Evolutionary conservation across 1,140 invertebrate genomes (phyloP).

Genomic region (Cotesia chilonis): DNA sequence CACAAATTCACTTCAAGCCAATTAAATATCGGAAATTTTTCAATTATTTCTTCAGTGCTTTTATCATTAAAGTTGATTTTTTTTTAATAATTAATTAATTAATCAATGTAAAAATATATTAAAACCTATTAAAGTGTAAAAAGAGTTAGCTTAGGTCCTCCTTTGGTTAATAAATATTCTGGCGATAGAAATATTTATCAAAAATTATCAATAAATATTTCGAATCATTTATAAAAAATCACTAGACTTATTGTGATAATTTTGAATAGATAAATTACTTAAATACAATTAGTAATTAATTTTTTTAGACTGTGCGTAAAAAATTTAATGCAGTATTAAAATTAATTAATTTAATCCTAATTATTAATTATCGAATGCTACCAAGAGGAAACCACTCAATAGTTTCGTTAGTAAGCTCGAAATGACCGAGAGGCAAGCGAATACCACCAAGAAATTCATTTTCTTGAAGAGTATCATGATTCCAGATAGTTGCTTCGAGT

Average conservation of each 20-base stretch:
- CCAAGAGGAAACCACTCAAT: constrained; percentile 81
- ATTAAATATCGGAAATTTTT: background rate
- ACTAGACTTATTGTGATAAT: background rate
- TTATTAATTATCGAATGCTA: constrained; percentile 62
- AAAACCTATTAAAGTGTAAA: background rate
- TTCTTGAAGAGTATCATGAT: constrained; percentile 93
- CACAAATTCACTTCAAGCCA: constrained; percentile 15
- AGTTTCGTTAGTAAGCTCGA: constrained; percentile 80
- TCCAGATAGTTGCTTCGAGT: constrained; percentile 93
- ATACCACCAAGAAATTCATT: constrained; percentile 94
- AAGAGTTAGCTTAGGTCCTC: constrained; percentile 5
- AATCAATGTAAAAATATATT: background rate
- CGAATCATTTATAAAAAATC: background rate
- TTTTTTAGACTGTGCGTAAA: background rate
- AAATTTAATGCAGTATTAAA: background rate
- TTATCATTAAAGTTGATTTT: background rate
- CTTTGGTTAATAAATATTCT: constrained; percentile 22
- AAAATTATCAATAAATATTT: background rate
- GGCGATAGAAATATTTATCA: background rate
- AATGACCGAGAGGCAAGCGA: constrained; percentile 75
- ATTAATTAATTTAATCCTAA: too few species aligned
- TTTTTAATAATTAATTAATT: background rate
- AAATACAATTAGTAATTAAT: too few species aligned
- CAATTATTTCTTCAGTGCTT: too few species aligned
- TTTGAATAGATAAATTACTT: too few species aligned